Conservation (phyloP, 1,140 invertebrate species). For the Papilio xuthus region DNA sequence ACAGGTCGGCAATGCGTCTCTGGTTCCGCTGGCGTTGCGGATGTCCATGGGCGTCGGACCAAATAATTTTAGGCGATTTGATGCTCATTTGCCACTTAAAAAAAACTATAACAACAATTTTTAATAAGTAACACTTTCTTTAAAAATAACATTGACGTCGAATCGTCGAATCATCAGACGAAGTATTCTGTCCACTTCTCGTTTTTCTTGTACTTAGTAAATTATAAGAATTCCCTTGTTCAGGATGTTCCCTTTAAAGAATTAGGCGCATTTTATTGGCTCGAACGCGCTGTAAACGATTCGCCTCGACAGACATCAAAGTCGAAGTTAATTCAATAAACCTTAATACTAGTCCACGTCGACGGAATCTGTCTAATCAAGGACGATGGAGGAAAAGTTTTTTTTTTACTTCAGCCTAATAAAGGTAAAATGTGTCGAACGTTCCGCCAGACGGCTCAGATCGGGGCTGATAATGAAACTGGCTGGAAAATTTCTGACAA, state of each 20-base stretch:
- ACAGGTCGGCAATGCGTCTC: too few relatives aligned
- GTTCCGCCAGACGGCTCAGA: conserved; percentile 16
- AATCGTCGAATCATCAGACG: neutral
- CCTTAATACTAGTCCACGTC: conserved; percentile 15
- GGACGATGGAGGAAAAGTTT: conserved; percentile 20
- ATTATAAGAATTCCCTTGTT: conserved; percentile 24
- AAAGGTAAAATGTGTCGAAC: conserved; percentile 26
- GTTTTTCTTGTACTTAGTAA: conserved; percentile 12
- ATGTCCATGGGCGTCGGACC: too few relatives aligned
- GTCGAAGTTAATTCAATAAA: conserved; percentile 29
- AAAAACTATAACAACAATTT: too few relatives aligned
- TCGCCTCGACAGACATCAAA: conserved; percentile 29
- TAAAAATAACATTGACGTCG: neutral
- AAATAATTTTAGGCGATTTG: too few relatives aligned
- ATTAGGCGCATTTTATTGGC: conserved; percentile 23
- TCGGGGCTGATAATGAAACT: conserved; percentile 18
- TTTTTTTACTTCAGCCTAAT: conserved; percentile 15
- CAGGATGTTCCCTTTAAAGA: conserved; percentile 13
- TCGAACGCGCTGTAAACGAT: conserved; percentile 21
- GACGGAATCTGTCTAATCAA: conserved; percentile 34
- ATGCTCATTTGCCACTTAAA: too few relatives aligned
- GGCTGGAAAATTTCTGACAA: conserved; percentile 26
- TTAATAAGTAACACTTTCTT: too few relatives aligned
- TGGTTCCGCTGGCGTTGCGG: too few relatives aligned
- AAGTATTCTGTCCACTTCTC: neutral